These are phyloP conservation scores for Lampropteryx suffumata DNA, from an alignment of 2,888 invertebrate species.

Conservation along the genomic window DNA sequence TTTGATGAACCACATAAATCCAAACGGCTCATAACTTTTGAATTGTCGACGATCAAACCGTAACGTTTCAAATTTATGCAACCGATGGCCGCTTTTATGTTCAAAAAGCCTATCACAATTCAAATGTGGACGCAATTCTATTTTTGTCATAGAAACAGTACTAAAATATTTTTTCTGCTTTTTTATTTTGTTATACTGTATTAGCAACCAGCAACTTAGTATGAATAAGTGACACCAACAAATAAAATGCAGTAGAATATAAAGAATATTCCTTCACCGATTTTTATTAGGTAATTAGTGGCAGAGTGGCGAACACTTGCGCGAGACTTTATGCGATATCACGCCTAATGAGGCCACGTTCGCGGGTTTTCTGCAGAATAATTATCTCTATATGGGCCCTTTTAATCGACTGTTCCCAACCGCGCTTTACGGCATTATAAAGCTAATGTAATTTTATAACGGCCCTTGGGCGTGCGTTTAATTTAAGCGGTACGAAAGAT, in stretches of 20 bases:
- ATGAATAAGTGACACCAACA: neutral
- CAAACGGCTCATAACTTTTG: conserved; percentile 41
- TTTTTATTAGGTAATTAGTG: conserved; percentile 23
- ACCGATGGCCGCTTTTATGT: conserved; percentile 24
- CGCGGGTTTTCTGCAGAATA: conserved; percentile 50
- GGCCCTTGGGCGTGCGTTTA: conserved; percentile 54
- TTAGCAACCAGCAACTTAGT: too few relatives aligned
- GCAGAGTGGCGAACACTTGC: conserved; percentile 10
- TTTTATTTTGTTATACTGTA: neutral
- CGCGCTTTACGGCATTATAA: conserved; percentile 55
- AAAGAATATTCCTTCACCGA: conserved; percentile 5
- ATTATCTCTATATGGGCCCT: conserved; percentile 61
- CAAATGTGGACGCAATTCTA: conserved; percentile 6
- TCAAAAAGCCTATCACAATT: conserved; percentile 20
- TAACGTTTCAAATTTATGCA: conserved; percentile 28
- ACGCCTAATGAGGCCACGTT: conserved; percentile 39
- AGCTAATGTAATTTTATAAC: conserved; percentile 62
- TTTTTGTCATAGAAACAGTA: too few relatives aligned
- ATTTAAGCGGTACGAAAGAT: conserved; percentile 49
- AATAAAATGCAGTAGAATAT: conserved; percentile 9
- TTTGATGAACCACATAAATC: conserved; percentile 52
- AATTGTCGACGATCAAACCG: conserved; percentile 35
- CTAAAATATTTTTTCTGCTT: neutral
- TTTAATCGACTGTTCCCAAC: conserved; percentile 60
- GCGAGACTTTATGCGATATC: conserved; percentile 30